Conservation (phyloP, 2,113 vertebrate species). For the Melanotaenia duboulayi region DNA sequence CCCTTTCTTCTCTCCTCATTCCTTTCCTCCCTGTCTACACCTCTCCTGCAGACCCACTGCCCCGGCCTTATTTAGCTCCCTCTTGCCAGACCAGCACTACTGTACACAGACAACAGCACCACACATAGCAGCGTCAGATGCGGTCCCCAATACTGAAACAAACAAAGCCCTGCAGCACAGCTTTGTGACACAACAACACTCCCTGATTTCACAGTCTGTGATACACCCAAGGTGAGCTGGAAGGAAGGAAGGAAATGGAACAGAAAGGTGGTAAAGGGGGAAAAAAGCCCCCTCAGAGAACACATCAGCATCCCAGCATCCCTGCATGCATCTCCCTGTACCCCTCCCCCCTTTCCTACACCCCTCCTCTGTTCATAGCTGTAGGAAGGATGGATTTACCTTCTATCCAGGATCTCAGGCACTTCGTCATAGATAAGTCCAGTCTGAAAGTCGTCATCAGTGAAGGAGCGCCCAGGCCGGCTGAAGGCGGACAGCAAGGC, state of each 20-base stretch:
- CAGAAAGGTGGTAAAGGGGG: background rate
- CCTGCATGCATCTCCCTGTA: slow-evolving; percentile 54
- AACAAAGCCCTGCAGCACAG: slow-evolving; percentile 68
- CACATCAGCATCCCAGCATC: slow-evolving; percentile 75
- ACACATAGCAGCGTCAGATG: slow-evolving; percentile 74
- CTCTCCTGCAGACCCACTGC: slow-evolving; percentile 57
- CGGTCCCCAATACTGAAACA: slow-evolving; percentile 69
- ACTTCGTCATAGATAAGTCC: slow-evolving; percentile 81
- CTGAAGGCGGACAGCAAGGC: slow-evolving; percentile 75
- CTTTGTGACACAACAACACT: slow-evolving; percentile 23
- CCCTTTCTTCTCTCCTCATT: slow-evolving; percentile 24
- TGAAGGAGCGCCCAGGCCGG: slow-evolving; percentile 68
- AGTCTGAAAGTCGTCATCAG: slow-evolving; percentile 67
- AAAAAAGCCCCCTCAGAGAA: slow-evolving; percentile 34
- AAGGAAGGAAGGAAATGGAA: background rate
- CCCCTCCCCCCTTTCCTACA: slow-evolving; percentile 24
- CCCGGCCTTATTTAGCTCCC: slow-evolving; percentile 58
- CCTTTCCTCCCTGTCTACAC: slow-evolving; percentile 18
- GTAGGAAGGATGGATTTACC: slow-evolving; percentile 75
- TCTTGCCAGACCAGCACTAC: slow-evolving; percentile 64
- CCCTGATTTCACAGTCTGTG: slow-evolving; percentile 1
- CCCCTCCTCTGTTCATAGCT: slow-evolving; percentile 49
- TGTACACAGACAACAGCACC: slow-evolving; percentile 70
- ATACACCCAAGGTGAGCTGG: slow-evolving; percentile 48
- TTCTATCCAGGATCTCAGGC: slow-evolving; percentile 84